These are phyloP conservation scores for Caenorhabditis afra DNA, from an alignment of 2,888 invertebrate genomes.

Conservation along the genomic window DNA sequence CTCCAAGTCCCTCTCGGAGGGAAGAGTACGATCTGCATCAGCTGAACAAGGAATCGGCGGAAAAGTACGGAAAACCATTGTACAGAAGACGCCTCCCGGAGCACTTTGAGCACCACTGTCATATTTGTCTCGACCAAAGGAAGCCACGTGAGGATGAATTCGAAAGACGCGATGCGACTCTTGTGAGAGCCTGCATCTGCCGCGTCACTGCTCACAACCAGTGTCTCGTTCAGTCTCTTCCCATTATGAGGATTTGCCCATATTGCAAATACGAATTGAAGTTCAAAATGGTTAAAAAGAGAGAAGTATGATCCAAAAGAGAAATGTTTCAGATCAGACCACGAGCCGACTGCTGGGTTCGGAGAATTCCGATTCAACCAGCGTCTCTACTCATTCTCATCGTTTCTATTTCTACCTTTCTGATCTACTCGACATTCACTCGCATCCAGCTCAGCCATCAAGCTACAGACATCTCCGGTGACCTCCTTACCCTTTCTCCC, in stretches of 20 bases:
- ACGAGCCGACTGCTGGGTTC: neutral
- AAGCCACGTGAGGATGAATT: neutral
- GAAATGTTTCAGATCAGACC: neutral
- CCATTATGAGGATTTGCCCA: neutral
- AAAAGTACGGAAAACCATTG: neutral
- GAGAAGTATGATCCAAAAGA: too few relatives aligned
- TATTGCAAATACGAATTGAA: slow-evolving; percentile 10
- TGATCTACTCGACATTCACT: too few relatives aligned
- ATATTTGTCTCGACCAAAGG: slow-evolving; percentile 13
- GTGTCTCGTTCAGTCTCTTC: slow-evolving; percentile 15
- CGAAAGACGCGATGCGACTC: slow-evolving; percentile 7
- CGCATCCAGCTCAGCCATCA: too few relatives aligned
- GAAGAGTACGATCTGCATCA: neutral
- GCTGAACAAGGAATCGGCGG: neutral
- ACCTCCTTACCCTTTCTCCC: too few relatives aligned
- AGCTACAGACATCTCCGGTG: too few relatives aligned
- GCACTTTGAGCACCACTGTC: slow-evolving; percentile 16
- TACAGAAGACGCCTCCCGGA: slow-evolving; percentile 1
- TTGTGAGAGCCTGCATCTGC: slow-evolving; percentile 17
- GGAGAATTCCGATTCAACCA: too few relatives aligned
- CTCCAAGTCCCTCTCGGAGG: neutral
- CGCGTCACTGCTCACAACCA: slow-evolving; percentile 31
- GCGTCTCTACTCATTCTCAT: too few relatives aligned
- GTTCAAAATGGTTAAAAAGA: neutral
- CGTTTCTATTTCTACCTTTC: too few relatives aligned